Percentiles rank a stretch among this genome's conserved stretches.
phyloP scores from a whole-genome alignment of 2,888 invertebrate genomes.

The Oasisia sp. region DNA sequence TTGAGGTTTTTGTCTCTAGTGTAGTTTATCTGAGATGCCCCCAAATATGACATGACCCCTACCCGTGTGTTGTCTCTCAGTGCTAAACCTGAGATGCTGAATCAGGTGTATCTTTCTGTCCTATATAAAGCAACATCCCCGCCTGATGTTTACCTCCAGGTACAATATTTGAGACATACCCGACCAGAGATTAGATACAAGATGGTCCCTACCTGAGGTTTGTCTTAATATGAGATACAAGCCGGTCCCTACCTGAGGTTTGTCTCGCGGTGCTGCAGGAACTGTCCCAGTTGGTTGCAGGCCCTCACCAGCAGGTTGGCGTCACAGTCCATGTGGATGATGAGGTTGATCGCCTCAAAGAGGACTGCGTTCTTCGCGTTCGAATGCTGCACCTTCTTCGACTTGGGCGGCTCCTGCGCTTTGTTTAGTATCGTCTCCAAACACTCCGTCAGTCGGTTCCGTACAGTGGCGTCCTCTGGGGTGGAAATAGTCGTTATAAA shows the following conservation, averaged over 20 bases:
- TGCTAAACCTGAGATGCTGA: no score
- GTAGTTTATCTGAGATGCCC: no score
- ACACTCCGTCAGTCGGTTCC: slow-evolving; percentile 95
- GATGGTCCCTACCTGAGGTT: no score
- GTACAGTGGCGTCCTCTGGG: slow-evolving; percentile 87
- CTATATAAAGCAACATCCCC: no score
- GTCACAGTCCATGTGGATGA: slow-evolving; percentile 98
- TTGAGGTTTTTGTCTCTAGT: no score
- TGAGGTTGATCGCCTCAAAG: slow-evolving; percentile 99
- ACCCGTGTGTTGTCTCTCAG: no score
- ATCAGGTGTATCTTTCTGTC: no score
- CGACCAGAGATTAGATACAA: no score
- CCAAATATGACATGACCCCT: no score
- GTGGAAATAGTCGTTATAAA: not conserved
- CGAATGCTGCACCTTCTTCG: slow-evolving; percentile 97
- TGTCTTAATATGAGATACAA: not conserved
- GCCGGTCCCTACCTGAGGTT: slow-evolving; percentile 77
- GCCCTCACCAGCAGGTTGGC: slow-evolving; percentile 96
- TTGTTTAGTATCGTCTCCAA: slow-evolving; percentile 97
- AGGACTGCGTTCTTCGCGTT: slow-evolving; percentile 99
- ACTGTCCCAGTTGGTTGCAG: slow-evolving; percentile 98
- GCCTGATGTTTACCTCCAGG: no score
- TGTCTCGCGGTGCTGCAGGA: slow-evolving; percentile 91
- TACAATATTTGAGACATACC: no score
- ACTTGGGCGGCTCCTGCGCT: slow-evolving; percentile 96